Evolutionary conservation across 1,140 invertebrate genomes (phyloP).

Genomic region (Drosophila oshimai): DNA sequence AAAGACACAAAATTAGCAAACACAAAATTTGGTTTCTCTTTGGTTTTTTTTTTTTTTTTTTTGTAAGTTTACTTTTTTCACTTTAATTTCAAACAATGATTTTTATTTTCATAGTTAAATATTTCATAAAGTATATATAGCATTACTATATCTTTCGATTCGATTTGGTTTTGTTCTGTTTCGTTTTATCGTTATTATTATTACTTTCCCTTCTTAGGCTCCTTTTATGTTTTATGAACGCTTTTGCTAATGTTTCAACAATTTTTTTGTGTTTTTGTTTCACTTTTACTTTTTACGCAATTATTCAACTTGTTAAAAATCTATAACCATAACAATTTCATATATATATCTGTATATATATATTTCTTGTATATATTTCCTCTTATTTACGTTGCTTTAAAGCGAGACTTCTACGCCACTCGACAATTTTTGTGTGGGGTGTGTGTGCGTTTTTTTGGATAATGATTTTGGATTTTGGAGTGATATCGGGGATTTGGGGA

Average conservation of each 20-base stretch:
- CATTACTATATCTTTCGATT: conserved; percentile 68
- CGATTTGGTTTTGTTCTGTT: conserved; percentile 44
- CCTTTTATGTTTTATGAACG: conserved; percentile 66
- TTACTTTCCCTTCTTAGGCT: conserved; percentile 32
- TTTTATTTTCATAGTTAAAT: conserved; percentile 75
- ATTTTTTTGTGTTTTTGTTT: conserved; percentile 70
- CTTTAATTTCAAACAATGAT: conserved; percentile 80
- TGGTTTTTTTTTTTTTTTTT: conserved; percentile 35
- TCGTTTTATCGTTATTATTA: conserved; percentile 50
- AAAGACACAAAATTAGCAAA: conserved; percentile 35
- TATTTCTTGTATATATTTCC: conserved; percentile 59
- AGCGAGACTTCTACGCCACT: conserved; percentile 66
- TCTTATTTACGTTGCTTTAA: conserved; percentile 69
- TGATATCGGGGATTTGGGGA: not conserved
- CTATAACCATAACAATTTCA: conserved; percentile 81
- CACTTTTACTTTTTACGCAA: conserved; percentile 64
- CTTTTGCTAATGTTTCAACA: conserved; percentile 77
- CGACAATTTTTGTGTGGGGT: conserved; percentile 48
- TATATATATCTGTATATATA: conserved; percentile 64
- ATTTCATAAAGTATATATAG: conserved; percentile 80
- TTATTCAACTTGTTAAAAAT: conserved; percentile 82
- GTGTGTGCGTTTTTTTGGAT: conserved; percentile 16
- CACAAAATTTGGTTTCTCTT: conserved; percentile 19
- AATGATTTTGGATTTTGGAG: conserved; percentile 20
- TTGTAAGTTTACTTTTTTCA: conserved; percentile 55